Conservation (phyloP, 2,797 vertebrate species). For the Parauchenoglanis ngamensis region DNA sequence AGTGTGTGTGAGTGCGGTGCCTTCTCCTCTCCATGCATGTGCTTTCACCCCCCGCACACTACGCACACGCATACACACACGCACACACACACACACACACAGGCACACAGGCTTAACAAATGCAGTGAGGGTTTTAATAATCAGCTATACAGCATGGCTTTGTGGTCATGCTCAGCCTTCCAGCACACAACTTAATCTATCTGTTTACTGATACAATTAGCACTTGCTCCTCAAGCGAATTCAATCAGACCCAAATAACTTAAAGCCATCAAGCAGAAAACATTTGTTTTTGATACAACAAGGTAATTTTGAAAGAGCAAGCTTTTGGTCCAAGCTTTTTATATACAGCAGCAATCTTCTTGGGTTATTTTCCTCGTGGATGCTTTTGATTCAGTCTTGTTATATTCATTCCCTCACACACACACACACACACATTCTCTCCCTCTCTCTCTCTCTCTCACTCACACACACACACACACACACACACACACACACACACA, state of each 20-base stretch:
- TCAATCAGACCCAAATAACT: slow-evolving; percentile 62
- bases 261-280: slow-evolving; percentile 50
- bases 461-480: neutral
- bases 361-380: slow-evolving; percentile 29
- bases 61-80: neutral
- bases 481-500: neutral
- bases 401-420: neutral
- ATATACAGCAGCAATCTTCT: slow-evolving; percentile 26
- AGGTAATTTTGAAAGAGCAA: slow-evolving; percentile 43
- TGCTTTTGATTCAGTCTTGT: slow-evolving; percentile 15
- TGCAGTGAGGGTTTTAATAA: slow-evolving; percentile 13
- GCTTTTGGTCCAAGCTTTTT: slow-evolving; percentile 27
- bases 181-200: slow-evolving; percentile 38
- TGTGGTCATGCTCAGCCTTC: slow-evolving; percentile 32
- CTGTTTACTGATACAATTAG: slow-evolving; percentile 64
- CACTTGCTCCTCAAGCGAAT: slow-evolving; percentile 60
- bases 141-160: neutral
- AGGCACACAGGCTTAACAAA: neutral
- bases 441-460: neutral
- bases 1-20: slow-evolving; percentile 32
- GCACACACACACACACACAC: slow-evolving; percentile 17
- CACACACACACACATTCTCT: neutral
- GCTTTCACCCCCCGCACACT: neutral
- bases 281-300: slow-evolving; percentile 45
- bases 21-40: slow-evolving; percentile 16